Evolutionary conservation across 2,113 vertebrate species (phyloP).

Genomic region (Stegostoma tigrinum): DNA sequence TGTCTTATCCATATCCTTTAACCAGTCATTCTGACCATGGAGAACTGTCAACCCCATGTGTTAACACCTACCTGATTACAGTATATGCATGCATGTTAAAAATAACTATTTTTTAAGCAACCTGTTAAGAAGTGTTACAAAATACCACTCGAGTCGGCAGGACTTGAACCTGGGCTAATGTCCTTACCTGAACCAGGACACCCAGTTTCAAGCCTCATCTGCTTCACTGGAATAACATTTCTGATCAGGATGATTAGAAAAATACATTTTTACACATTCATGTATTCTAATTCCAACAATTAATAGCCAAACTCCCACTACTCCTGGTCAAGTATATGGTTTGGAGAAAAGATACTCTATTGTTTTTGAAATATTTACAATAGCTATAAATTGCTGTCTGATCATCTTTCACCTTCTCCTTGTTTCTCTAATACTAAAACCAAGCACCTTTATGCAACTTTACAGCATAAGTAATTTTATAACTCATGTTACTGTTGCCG

Average conservation of each 20-base stretch:
- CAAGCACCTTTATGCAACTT: not conserved
- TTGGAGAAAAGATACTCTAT: not conserved
- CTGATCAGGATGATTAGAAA: too few relatives aligned
- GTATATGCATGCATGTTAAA: not conserved
- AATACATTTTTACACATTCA: too few relatives aligned
- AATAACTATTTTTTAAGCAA: too few relatives aligned
- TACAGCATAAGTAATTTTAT: not conserved
- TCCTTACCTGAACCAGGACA: too few relatives aligned
- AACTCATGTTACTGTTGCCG: not conserved
- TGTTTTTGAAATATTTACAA: not conserved
- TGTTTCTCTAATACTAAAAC: not conserved
- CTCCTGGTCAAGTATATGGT: not conserved
- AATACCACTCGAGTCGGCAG: too few relatives aligned
- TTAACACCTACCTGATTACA: not conserved
- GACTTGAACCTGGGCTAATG: too few relatives aligned
- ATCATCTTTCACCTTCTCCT: not conserved
- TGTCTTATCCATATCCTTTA: not conserved
- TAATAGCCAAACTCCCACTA: not conserved
- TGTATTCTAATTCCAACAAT: not conserved
- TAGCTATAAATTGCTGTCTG: not conserved
- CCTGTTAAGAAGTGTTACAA: too few relatives aligned
- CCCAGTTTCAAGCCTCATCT: too few relatives aligned
- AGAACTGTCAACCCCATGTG: not conserved
- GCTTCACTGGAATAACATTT: too few relatives aligned
- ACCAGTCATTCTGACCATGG: not conserved